These are phyloP conservation scores for Synergus itoensis DNA, from an alignment of 2,888 invertebrate species.

Conservation along the genomic window DNA sequence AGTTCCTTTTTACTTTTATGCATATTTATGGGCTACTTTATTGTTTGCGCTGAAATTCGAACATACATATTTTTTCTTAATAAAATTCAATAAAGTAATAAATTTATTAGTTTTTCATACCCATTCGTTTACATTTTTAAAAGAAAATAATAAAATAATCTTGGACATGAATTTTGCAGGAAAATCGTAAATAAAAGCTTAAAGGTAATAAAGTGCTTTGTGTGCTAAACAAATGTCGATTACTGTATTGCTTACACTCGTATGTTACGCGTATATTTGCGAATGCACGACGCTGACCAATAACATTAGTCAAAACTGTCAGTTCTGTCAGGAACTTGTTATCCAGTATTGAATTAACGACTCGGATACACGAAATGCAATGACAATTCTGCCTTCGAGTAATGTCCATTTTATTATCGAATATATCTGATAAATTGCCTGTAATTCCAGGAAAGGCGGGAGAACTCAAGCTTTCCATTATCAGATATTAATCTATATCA, in stretches of 20 bases:
- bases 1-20: not conserved
- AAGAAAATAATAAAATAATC: not conserved
- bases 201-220: not conserved
- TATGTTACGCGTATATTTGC: not conserved
- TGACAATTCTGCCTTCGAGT: not conserved
- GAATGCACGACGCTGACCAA: not conserved
- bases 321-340: conserved; percentile 30
- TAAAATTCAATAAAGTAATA: not conserved
- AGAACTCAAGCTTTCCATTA: no score
- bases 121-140: no score
- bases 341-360: conserved; percentile 31
- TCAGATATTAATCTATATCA: no score
- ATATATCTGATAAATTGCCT: not conserved
- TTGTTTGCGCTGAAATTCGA: not conserved
- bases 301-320: conserved; percentile 43
- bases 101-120: not conserved
- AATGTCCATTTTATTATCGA: not conserved
- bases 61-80: not conserved
- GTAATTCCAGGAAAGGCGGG: not conserved
- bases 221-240: not conserved
- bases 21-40: not conserved
- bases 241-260: not conserved
- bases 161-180: not conserved
- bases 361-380: not conserved
- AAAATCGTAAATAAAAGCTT: not conserved